A percentile compares a stretch with the other conserved stretches of the same genome.
Evolutionary conservation across 2,888 invertebrate species (phyloP).

Genomic region (Tholera decimalis): DNA sequence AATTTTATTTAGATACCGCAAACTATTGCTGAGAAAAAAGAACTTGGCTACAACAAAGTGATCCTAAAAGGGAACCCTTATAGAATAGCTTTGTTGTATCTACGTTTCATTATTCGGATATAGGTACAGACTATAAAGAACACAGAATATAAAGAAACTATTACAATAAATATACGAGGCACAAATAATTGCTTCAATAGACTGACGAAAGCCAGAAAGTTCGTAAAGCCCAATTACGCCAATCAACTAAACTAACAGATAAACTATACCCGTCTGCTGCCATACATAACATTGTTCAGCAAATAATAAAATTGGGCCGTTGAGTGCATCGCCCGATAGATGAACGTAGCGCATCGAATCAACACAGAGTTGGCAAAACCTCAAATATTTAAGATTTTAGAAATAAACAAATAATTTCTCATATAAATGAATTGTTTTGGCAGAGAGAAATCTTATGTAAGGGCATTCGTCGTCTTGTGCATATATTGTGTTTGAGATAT

Average conservation of each 20-base stretch:
- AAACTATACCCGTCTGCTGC: slow-evolving; percentile 49
- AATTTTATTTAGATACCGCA: too few relatives aligned
- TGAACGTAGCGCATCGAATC: slow-evolving; percentile 60
- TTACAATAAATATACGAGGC: too few relatives aligned
- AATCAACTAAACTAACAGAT: slow-evolving; percentile 59
- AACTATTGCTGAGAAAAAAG: too few relatives aligned
- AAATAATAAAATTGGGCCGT: slow-evolving; percentile 72
- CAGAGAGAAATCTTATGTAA: slow-evolving; percentile 53
- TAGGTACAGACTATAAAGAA: too few relatives aligned
- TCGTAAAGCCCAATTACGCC: slow-evolving; percentile 36
- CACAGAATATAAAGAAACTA: too few relatives aligned
- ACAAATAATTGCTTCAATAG: slow-evolving; percentile 26
- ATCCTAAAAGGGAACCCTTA: too few relatives aligned
- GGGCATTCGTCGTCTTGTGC: slow-evolving; percentile 33
- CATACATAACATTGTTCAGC: slow-evolving; percentile 42
- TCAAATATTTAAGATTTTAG: slow-evolving; percentile 68
- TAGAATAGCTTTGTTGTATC: too few relatives aligned
- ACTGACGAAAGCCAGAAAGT: slow-evolving; percentile 25
- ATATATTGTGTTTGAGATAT: neutral
- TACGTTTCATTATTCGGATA: too few relatives aligned
- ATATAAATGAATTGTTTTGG: slow-evolving; percentile 62
- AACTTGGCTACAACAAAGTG: too few relatives aligned
- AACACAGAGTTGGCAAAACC: slow-evolving; percentile 66
- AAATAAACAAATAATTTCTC: slow-evolving; percentile 67
- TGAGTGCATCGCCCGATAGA: slow-evolving; percentile 78